Conservation (phyloP, 2,888 invertebrate species). For the Metacarcinus magister region DNA sequence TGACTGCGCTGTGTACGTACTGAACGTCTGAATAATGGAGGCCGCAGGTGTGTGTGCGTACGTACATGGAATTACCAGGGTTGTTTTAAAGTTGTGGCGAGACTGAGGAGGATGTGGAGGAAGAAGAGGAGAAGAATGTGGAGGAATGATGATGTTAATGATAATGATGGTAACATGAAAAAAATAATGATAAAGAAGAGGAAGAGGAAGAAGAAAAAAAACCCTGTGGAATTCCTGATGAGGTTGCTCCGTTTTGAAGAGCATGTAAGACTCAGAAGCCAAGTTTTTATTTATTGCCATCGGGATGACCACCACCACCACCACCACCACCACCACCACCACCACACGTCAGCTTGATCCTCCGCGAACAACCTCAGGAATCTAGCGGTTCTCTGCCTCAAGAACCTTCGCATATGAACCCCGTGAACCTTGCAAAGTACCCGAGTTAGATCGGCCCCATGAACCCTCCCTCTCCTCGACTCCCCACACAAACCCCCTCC, state of each 20-base stretch:
- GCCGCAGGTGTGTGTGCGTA: neutral
- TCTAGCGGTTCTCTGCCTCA: neutral
- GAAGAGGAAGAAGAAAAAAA: neutral
- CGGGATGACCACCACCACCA: neutral
- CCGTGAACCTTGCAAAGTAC: neutral
- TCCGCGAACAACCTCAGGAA: neutral
- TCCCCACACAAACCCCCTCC: neutral
- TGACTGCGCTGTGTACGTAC: neutral
- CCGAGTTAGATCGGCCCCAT: neutral
- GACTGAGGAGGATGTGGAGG: neutral
- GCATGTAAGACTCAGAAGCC: neutral
- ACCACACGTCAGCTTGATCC: neutral
- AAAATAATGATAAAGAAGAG: neutral
- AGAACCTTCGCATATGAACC: neutral
- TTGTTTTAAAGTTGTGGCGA: conserved; percentile 11
- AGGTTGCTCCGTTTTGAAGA: neutral
- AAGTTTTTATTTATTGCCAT: neutral
- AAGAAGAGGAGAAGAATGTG: neutral
- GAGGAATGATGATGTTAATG: neutral
- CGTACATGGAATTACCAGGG: neutral
- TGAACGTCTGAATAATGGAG: neutral
- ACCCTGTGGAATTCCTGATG: neutral
- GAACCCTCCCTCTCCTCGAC: neutral
- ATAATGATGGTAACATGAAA: neutral
- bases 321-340: neutral